phyloP scores from a whole-genome alignment of 2,797 vertebrate genomes.

The Dendrocincla tyrannina region DNA sequence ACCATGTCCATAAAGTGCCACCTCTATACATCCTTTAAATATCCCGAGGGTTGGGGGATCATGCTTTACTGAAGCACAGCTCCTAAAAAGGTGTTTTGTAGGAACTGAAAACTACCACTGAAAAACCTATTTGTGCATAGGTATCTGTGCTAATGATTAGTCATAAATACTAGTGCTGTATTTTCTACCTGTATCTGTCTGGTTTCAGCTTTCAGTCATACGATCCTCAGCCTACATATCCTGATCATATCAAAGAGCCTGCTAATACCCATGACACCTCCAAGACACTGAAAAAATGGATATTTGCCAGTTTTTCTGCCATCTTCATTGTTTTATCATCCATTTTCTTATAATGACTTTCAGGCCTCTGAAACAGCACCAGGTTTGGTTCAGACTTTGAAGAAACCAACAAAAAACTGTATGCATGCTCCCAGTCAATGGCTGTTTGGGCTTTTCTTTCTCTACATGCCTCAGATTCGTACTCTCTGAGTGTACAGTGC shows the following conservation, averaged over 20 bases:
- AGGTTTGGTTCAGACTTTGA: background rate
- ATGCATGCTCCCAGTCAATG: background rate
- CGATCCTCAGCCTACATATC: accelerated
- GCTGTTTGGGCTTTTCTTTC: background rate
- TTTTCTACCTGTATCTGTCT: background rate
- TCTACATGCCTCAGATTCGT: background rate
- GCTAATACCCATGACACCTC: background rate
- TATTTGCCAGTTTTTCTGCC: background rate
- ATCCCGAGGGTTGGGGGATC: background rate
- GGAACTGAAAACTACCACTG: background rate
- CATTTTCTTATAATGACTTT: background rate
- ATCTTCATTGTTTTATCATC: background rate
- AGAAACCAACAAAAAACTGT: background rate
- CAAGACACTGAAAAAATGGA: background rate
- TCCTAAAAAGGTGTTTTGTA: background rate
- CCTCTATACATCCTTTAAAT: background rate
- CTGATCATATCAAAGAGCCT: background rate
- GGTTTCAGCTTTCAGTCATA: background rate
- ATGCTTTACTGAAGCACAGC: background rate
- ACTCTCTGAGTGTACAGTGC: background rate
- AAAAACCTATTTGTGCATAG: background rate
- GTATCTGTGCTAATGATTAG: background rate
- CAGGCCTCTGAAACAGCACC: background rate
- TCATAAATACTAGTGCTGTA: background rate
- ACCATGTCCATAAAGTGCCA: background rate